Evolutionary conservation across 2,113 vertebrate species (phyloP), one percentile per base, ranked within the genome.

Genomic region (Oryzias curvinotus): DNA sequence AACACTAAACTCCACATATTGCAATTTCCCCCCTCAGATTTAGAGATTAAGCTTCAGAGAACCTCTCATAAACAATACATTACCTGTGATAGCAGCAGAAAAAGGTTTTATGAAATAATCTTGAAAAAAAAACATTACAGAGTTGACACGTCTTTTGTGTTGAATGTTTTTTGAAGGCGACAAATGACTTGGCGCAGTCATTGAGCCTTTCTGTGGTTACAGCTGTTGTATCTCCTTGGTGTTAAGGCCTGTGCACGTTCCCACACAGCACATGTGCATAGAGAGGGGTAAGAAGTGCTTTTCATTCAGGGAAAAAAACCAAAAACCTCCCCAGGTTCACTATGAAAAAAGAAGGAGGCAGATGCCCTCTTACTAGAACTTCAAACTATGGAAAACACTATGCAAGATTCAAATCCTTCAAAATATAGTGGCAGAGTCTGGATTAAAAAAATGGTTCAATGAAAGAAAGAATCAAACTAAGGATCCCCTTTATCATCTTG

Each of bases 401-500:
- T 48, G 17, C 2, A 44, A 50, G 28, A 61, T 43, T 55, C 17
- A 58, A 21, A 61, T 56, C 53, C 65, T 57, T 60, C 16, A 73
- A 72, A 71, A 54, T 58, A 56, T 68, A 42, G 18, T 49, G 10
- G 28, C 19, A 60, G 26, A 65, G 41, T 28, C 25, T 63, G 43
- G 54, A 60, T 30, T 76, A 8, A 56, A 10, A 23, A 52, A 65
- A 44, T 5, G 49, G 52, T 43, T 26, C 45, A 70, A 54, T 48
- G 26, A 56, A 70, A 56, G 44, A 21, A 25, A 56, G 4, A 57
- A 57, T 44, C 17, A 62, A 65, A 70, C 14, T 10, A 36, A 17
- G 10, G 14, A 49, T 70, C 45, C 67, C 73, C 42, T 74, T 50
- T 87, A 91, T 99, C 95, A 99, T 94, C 96, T 98, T 0, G 96